phyloP scores from a whole-genome alignment of 2,113 vertebrate genomes.

The Halichoeres trimaculatus region DNA sequence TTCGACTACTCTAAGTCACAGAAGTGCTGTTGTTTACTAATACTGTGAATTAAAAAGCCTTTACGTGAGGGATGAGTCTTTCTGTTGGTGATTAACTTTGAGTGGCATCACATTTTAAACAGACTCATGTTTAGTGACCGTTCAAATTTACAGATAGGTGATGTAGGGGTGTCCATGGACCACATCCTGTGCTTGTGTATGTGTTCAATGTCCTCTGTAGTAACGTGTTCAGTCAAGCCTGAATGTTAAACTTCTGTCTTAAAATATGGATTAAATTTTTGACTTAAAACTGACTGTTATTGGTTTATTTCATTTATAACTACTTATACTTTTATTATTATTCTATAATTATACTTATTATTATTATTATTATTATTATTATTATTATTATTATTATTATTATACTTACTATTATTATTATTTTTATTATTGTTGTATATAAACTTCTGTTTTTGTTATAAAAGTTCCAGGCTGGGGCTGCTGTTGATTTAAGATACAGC shows the following conservation, averaged over 20 bases:
- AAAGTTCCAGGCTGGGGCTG: too few species aligned
- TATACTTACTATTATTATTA: too few species aligned
- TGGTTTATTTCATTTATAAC: constrained; percentile 1
- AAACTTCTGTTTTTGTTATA: background rate
- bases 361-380: too few species aligned
- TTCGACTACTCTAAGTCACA: constrained; percentile 41
- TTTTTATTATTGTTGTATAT: background rate
- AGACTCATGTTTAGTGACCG: background rate
- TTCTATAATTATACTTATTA: too few species aligned
- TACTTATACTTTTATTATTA: too few species aligned
- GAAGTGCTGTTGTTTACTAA: constrained; percentile 45
- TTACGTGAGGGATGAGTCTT: constrained; percentile 6
- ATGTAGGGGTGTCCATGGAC: background rate
- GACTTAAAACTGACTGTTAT: constrained; percentile 7
- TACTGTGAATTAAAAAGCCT: constrained; percentile 44
- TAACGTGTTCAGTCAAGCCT: constrained; percentile 17
- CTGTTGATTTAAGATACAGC: too few species aligned
- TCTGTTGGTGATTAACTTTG: constrained; percentile 1
- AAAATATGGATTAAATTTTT: background rate
- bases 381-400: too few species aligned
- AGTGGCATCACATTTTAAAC: background rate
- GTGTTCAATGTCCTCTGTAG: constrained; percentile 10
- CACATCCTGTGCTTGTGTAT: constrained; percentile 22
- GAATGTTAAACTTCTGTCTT: constrained; percentile 6
- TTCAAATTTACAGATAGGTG: background rate